Conservation (phyloP, 2,888 invertebrate species). For the Polyommatus icarus region DNA sequence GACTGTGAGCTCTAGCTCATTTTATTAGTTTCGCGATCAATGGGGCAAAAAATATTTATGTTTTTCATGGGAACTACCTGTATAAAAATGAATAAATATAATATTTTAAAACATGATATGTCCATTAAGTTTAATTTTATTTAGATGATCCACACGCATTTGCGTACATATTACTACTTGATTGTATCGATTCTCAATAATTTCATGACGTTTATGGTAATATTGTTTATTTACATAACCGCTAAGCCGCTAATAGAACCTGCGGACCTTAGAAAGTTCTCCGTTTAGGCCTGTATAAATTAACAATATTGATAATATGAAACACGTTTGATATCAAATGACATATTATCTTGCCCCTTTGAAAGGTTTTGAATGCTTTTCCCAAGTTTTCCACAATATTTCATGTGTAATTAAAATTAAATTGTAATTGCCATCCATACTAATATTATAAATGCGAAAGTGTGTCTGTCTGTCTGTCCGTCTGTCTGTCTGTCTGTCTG, state of each 20-base stretch:
- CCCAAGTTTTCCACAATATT: background rate
- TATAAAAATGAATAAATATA: no score
- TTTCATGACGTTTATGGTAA: background rate
- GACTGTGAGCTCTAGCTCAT: background rate
- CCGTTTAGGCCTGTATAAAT: slow-evolving; percentile 3
- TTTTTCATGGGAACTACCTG: no score
- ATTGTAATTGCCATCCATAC: background rate
- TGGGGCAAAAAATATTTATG: background rate
- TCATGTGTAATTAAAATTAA: background rate
- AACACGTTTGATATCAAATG: background rate
- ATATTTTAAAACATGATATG: no score
- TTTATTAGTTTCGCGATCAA: background rate
- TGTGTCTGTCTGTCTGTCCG: no score
- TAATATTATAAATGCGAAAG: no score
- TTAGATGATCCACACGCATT: background rate
- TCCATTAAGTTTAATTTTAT: no score
- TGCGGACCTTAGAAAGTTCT: slow-evolving; percentile 9
- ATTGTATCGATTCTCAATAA: background rate
- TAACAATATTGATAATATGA: background rate
- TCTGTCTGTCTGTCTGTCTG: no score
- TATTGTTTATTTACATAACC: slow-evolving; percentile 9
- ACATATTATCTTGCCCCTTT: background rate
- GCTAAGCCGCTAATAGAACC: background rate
- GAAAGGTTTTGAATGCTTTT: background rate
- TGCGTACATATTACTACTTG: background rate